phyloP scores from a whole-genome alignment of 2,113 vertebrate genomes.

The Suricata suricatta region DNA sequence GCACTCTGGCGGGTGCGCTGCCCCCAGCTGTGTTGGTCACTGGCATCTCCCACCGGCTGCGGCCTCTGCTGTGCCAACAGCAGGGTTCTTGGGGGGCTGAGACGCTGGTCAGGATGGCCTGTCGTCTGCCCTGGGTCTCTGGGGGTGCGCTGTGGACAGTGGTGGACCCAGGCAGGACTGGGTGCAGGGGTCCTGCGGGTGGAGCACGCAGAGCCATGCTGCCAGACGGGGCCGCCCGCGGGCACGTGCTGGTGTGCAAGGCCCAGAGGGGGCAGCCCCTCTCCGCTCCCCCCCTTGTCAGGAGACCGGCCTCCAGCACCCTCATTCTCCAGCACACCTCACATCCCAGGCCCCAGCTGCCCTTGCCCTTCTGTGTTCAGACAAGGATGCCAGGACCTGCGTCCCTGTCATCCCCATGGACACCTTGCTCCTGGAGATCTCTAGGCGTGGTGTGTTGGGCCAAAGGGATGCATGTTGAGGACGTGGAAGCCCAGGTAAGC shows the following conservation, averaged over 20 bases:
- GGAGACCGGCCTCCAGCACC: not conserved
- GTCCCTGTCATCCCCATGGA: not conserved
- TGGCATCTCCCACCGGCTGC: rapidly evolving
- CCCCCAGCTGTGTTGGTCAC: not conserved
- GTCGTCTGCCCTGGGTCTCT: not conserved
- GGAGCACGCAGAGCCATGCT: too few species aligned
- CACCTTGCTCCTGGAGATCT: not conserved
- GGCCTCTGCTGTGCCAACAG: not conserved
- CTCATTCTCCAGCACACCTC: not conserved
- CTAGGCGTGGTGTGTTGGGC: not conserved
- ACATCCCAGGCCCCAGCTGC: rapidly evolving
- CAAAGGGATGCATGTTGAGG: not conserved
- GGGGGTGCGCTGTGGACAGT: not conserved
- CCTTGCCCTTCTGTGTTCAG: not conserved
- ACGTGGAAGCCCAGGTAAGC: not conserved
- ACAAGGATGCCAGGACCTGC: not conserved
- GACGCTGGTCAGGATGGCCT: not conserved
- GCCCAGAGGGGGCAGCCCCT: too few species aligned
- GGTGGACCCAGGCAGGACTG: too few species aligned
- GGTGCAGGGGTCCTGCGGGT: not conserved
- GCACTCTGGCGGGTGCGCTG: not conserved
- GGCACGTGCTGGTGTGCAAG: too few species aligned
- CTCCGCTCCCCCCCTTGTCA: not conserved
- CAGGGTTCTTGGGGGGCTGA: too few species aligned
- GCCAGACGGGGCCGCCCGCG: too few species aligned